Evolutionary conservation across 2,888 invertebrate genomes (phyloP).

Genomic region (Thalpophila matura): DNA sequence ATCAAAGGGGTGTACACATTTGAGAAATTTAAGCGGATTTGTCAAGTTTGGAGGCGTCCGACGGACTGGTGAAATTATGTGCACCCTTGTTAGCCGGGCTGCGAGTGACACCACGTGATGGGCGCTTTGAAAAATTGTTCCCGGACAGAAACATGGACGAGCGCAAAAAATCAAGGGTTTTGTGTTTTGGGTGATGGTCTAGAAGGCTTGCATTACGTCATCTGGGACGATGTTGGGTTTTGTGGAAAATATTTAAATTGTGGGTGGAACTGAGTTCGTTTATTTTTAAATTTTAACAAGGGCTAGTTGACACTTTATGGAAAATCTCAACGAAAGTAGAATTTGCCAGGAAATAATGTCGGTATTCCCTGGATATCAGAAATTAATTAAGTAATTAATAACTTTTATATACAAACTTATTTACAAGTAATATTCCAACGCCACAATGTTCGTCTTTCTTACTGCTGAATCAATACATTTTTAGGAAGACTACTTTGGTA

Average conservation of each 20-base stretch:
- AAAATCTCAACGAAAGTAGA: too few relatives aligned
- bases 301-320: too few relatives aligned
- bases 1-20: conserved; percentile 71
- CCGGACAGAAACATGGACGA: conserved; percentile 45
- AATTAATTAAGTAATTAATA: too few relatives aligned
- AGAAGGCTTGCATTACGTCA: conserved; percentile 18
- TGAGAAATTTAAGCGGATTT: conserved; percentile 84
- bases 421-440: too few relatives aligned
- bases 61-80: conserved; percentile 76
- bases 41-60: conserved; percentile 76
- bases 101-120: conserved; percentile 74
- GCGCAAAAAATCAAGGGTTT: conserved; percentile 58
- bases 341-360: too few relatives aligned
- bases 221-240: conserved; percentile 22
- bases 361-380: too few relatives aligned
- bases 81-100: conserved; percentile 78
- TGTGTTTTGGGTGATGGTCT: conserved; percentile 30
- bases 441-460: too few relatives aligned
- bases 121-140: conserved; percentile 65
- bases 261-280: background rate
- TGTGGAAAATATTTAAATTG: conserved; percentile 16
- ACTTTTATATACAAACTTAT: too few relatives aligned
- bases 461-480: background rate
- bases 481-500: background rate
- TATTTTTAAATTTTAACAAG: background rate